Evolutionary conservation across 2,797 vertebrate genomes (phyloP), one percentile per base, ranked within the genome.

Genomic region (Eleutherodactylus coqui): DNA sequence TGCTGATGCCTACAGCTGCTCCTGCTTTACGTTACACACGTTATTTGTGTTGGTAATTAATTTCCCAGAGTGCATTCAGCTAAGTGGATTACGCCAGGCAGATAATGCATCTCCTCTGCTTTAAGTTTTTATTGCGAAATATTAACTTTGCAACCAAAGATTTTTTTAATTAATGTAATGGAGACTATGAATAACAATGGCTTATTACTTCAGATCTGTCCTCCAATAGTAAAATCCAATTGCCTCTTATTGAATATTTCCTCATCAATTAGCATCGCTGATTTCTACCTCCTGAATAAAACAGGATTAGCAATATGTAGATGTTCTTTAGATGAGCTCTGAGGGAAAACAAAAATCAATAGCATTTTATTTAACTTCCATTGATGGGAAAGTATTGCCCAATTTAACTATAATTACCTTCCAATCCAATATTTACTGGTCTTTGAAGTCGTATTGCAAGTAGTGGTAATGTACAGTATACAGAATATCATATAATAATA

Each of bases 1-100:
- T 64, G 45, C 43, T 47, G 75, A 79, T 29, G 81, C 73, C 64
- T 58, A 32, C 62, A 55, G 38, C 38, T 69, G 80, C 24, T 72
- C 36, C 72, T 24, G 73, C 80, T 60, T 34, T 47, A 87, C 43
- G 75, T 83, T 78, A 72, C 62, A 16, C 49, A 32, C 64, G 16
- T 84, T 84, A 87, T 83, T 83, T 87, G 73, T 78, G 53, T 73
- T 87, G 27, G 41, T 87, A 62, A 87, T 87, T 83, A 58, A 77
- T 87, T 84, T 83, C 75, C 62, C 64, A 49, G 58, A 73, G 64
- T 79, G 75, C 81, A 41, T 70, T 62, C 75, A 38, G 75, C 75
- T 87, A 79, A 83, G 21, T 86, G 73, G 73, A 70, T 83, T 67
- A 58, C 36, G 24, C 29, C 10, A 16, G 11, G 14, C 8, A 72